Conservation (phyloP, 2,113 vertebrate species). For the Gavialis gangeticus region DNA sequence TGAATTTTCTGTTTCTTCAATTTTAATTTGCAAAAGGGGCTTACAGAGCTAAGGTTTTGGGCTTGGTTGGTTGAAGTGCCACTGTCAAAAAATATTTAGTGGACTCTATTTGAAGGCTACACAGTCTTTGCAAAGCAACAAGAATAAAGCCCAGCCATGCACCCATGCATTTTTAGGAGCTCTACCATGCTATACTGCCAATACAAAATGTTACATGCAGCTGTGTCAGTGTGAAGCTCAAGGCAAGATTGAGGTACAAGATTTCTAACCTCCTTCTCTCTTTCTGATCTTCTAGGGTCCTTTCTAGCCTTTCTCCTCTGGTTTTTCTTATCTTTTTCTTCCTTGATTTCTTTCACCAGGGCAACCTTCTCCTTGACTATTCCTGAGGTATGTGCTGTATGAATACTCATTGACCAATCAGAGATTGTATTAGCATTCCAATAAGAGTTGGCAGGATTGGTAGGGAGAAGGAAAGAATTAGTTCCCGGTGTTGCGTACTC, state of each 20-base stretch:
- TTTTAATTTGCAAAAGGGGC: not conserved
- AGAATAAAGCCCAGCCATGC: conserved; percentile 30
- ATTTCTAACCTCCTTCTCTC: conserved; percentile 88
- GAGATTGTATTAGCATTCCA: conserved; percentile 78
- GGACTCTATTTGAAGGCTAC: not conserved
- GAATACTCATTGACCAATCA: conserved; percentile 86
- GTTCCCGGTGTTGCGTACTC: conserved; percentile 75
- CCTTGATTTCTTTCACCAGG: conserved; percentile 77
- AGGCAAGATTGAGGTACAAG: not conserved
- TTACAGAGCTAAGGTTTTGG: fast-evolving
- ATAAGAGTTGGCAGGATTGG: conserved; percentile 68
- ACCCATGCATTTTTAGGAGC: conserved; percentile 31
- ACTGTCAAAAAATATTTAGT: not conserved
- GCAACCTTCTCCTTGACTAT: conserved; percentile 78
- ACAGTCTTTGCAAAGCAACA: not conserved
- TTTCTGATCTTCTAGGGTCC: conserved; percentile 85
- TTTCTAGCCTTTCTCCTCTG: conserved; percentile 86
- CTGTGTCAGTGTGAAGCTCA: conserved; percentile 4
- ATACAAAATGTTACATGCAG: conserved; percentile 18
- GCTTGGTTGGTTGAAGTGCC: not conserved
- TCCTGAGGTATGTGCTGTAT: conserved; percentile 78
- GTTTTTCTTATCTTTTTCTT: conserved; percentile 83
- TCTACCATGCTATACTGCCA: not conserved
- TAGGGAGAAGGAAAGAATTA: conserved; percentile 75
- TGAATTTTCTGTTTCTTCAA: conserved; percentile 25